phyloP scores from a whole-genome alignment of 2,888 invertebrate genomes.

The Tenthredo livida region DNA sequence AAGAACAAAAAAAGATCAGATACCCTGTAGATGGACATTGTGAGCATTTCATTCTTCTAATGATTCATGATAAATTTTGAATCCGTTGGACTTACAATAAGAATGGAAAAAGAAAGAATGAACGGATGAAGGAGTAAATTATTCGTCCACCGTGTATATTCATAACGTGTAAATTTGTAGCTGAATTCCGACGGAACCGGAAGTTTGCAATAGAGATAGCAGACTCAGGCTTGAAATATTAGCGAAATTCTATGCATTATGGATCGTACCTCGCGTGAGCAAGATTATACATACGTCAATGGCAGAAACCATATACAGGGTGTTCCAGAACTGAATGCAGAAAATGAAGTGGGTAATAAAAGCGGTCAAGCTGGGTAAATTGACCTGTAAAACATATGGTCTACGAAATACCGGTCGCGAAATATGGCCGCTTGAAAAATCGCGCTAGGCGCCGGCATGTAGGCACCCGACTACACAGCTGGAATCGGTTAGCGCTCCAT shows the following conservation, averaged over 20 bases:
- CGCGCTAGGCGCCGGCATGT: too few species aligned
- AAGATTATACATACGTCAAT: constrained; percentile 16
- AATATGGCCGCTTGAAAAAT: too few species aligned
- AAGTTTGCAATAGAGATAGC: constrained; percentile 32
- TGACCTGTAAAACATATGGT: too few species aligned
- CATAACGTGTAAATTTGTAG: constrained; percentile 23
- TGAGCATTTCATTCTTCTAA: neutral
- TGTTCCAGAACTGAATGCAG: too few species aligned
- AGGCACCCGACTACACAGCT: too few species aligned
- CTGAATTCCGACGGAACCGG: constrained; percentile 28
- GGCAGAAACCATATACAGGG: neutral
- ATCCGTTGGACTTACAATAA: neutral
- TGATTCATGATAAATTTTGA: neutral
- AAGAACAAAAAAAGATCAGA: too few species aligned
- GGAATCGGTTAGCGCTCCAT: too few species aligned
- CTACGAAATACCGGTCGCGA: too few species aligned
- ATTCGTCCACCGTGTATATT: constrained; percentile 2
- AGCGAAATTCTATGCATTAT: constrained; percentile 43
- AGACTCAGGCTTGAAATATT: constrained; percentile 30
- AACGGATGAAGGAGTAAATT: neutral
- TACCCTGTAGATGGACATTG: neutral
- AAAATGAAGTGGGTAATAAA: too few species aligned
- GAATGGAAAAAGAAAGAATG: neutral
- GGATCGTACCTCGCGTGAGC: constrained; percentile 21
- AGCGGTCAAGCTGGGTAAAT: too few species aligned